Base-by-base conservation (phyloP, 2,888 invertebrate species). In the Ormia ochracea region DNA sequence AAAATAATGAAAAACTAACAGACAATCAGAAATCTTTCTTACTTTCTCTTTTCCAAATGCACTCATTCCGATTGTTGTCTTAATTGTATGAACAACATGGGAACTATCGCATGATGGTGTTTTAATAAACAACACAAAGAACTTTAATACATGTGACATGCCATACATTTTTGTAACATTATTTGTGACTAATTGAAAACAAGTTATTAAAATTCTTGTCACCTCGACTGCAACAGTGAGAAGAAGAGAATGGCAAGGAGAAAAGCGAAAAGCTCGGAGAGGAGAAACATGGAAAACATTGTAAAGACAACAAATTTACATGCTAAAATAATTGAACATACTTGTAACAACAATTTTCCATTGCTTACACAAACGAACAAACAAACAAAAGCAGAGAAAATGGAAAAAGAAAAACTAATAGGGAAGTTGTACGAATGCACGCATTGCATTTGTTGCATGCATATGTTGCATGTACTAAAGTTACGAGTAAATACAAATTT, bases 301-400 rank as follows among this genome's bases (percentile, higher is more conserved):
- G 82, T 82, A 68, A 59, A 80, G 81, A 85, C 84, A 83, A 69
- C 81, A 81, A 86, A 85, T 85, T 86, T 86, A 86, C 87, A 87
- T 85, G 84, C 83, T 78, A 84, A 85, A 87, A 85, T 88, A 88
- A 88, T 87, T 87, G 88, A 87, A 87, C 80, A 76, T 72, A 66
- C 48, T 74, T 65, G 65, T 65, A 80, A 58, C 86, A 86, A 83
- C 85, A 86, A 85, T 87, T 85, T 85, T 85, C 85, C 85, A 85
- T 87, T 86, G 84, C 83, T 78, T 82, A 14, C 17, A 61, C 26
- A 41, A 52, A 45, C 7, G 10, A 45, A 28, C n/a, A n/a, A n/a
- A n/a, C n/a, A n/a, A n/a, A n/a, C n/a, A n/a, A n/a, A n/a, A n/a
- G n/a, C n/a, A n/a, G n/a, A n/a, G n/a, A n/a, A n/a, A n/a, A n/a